Conservation (phyloP, 2,113 vertebrate genomes). For the Hucho hucho region DNA sequence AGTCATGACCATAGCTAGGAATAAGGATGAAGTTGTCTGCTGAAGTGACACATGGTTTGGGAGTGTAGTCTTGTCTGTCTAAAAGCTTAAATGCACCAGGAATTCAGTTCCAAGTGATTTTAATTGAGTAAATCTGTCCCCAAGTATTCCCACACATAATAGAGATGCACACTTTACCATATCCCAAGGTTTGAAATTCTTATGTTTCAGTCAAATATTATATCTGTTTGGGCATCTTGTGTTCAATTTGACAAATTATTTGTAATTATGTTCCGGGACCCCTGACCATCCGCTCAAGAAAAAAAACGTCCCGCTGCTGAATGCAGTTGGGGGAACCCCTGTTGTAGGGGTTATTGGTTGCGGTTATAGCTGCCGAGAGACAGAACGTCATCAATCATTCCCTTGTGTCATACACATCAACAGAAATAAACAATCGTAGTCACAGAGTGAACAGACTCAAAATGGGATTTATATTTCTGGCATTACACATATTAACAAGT, state of each 20-base stretch:
- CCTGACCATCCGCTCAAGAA: too few relatives aligned
- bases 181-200: too few relatives aligned
- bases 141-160: too few relatives aligned
- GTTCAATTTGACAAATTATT: too few relatives aligned
- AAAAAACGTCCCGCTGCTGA: neutral
- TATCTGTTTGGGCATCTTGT: too few relatives aligned
- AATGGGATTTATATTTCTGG: constrained; percentile 2
- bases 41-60: neutral
- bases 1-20: neutral
- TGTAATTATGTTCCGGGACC: too few relatives aligned
- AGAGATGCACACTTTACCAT: too few relatives aligned
- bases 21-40: neutral
- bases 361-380: neutral
- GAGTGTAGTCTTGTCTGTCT: neutral
- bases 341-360: too few relatives aligned
- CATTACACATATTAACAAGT: constrained; percentile 15
- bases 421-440: constrained; percentile 20
- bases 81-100: neutral
- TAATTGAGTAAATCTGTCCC: too few relatives aligned
- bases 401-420: constrained; percentile 29
- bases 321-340: neutral
- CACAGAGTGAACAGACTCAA: neutral
- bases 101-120: too few relatives aligned
- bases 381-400: neutral
- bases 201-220: too few relatives aligned